Percentiles rank a stretch among this genome's conserved stretches.
Conservation (phyloP, 2,888 invertebrate genomes). For the Trachelus troglodyta region DNA sequence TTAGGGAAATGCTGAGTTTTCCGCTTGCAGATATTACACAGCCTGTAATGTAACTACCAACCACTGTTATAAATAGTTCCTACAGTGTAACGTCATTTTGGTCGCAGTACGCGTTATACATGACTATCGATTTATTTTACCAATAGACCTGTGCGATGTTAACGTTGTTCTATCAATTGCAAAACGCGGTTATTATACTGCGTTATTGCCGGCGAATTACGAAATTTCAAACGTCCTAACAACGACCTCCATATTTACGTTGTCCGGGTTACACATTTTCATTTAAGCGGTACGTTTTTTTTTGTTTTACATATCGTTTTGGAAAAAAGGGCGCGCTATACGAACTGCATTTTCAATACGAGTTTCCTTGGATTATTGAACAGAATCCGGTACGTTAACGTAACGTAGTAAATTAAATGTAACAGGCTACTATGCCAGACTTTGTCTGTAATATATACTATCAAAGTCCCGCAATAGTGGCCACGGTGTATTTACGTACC, state of each 20-base stretch:
- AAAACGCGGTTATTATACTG: neutral
- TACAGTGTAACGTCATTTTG: neutral
- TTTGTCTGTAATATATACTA: constrained; percentile 26
- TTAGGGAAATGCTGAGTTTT: neutral
- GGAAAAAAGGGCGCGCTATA: neutral
- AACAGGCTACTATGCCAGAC: neutral
- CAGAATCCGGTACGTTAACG: neutral
- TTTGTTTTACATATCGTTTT: neutral
- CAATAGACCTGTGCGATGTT: neutral
- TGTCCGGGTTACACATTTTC: neutral
- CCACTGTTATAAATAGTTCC: neutral
- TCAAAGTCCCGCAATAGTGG: constrained; percentile 37
- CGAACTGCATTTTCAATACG: neutral
- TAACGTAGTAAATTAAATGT: neutral
- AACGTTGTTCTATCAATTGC: neutral
- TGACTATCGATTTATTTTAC: constrained; percentile 31
- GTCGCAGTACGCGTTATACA: neutral
- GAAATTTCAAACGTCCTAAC: neutral
- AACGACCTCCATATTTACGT: neutral
- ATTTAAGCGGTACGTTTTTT: neutral
- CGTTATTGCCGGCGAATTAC: neutral
- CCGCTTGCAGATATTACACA: neutral
- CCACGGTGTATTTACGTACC: constrained; percentile 17
- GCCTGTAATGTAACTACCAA: neutral
- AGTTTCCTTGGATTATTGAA: neutral